Evolutionary conservation across 2,888 invertebrate genomes (phyloP), one percentile per base, ranked within the genome.

Genomic region (Dynastes hyllus): DNA sequence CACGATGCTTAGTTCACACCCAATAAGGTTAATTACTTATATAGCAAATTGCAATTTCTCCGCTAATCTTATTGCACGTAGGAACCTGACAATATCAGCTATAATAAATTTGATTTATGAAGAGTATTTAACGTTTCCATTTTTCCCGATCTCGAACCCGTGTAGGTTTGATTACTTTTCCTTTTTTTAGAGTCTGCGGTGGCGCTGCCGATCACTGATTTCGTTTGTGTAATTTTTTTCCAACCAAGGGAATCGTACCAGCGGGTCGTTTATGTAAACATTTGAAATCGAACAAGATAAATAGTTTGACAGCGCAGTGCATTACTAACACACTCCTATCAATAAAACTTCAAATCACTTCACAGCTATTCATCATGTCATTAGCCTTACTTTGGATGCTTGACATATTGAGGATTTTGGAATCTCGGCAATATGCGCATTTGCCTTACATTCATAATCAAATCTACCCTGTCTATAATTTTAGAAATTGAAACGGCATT

Each of bases 1-100:
- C 45, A 3, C 50, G 50, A 16, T 45, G 1, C 11, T 67, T 67
- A 67, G 45, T 22, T 67, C 11, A 22, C 67, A 50, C 45, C 67
- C 67, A 67, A 50, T 67, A 50, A 67, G 45, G 45, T 67, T 67
- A 67, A 67, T 67, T 67, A 67, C 67, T 67, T 67, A 67, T 29
- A 29, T 16, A 22, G 67, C 45, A 67, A 67, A 67, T 27, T 67
- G 67, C 67, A 67, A 67, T 45, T 67, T 22, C 50, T 50, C 45
- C 67, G 22, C 9, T 67, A 67, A 67, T 67, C 45, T 67, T 67
- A 67, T 67, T 50, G 45, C 45, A 67, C 22, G 45, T 50, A 67
- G 16, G 45, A 16, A 65, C 11, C 67, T 67, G 67, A 45, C 67
- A 67, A 6, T 67, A 50, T 67, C 67, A 45, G 45, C 27, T 22